Evolutionary conservation across 2,113 vertebrate genomes (phyloP).

Genomic region (Elgaria multicarinata): DNA sequence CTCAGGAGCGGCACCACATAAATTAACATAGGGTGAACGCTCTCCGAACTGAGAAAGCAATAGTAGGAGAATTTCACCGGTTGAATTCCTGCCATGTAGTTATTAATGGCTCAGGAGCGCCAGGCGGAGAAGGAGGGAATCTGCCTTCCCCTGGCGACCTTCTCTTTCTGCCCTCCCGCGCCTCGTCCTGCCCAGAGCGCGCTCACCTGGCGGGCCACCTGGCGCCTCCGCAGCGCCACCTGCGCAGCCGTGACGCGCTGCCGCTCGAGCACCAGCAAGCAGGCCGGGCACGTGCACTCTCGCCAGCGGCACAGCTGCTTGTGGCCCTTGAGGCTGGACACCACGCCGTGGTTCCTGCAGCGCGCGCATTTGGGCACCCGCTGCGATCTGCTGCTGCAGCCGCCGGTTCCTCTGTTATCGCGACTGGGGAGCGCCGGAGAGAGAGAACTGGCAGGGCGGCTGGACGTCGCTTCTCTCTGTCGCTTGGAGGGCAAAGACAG

Average conservation of each 20-base stretch:
- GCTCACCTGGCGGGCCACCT: neutral
- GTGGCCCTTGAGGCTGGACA: neutral
- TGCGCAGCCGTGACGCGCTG: neutral
- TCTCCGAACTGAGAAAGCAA: no score
- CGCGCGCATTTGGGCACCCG: constrained; percentile 1
- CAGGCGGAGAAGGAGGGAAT: no score
- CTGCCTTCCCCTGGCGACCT: neutral
- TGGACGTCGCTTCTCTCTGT: neutral
- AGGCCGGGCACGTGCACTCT: neutral
- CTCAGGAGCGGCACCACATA: neutral
- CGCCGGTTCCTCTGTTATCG: neutral
- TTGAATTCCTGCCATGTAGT: neutral
- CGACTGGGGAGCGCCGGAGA: neutral
- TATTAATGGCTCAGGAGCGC: neutral
- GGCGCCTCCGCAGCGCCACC: constrained; percentile 20
- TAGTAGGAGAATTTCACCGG: neutral
- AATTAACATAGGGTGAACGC: neutral
- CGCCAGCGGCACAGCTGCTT: neutral
- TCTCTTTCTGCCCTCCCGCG: neutral
- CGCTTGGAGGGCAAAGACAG: no score
- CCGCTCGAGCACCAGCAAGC: neutral
- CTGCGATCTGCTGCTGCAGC: accelerated
- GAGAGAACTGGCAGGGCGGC: accelerated
- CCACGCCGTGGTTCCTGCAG: neutral
- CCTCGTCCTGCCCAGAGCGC: neutral